Evolutionary conservation across 92 coral and sea anemone genomes (phyloP), one percentile per base, ranked within the genome.

Genomic region (Paragorgia papillata): DNA sequence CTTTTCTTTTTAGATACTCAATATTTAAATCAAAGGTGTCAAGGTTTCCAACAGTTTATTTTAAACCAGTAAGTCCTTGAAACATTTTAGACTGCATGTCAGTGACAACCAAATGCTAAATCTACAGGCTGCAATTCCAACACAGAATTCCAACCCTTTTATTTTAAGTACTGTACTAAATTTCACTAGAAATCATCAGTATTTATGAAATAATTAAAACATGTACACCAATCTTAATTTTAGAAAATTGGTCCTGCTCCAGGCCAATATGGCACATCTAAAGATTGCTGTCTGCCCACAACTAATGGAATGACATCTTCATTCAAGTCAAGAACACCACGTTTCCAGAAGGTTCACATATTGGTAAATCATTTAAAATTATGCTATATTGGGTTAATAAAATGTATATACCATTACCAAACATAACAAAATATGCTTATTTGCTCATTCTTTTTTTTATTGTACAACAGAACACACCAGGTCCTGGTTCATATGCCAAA

Each of bases 241-340:
- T 81, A 94, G 98, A 94, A 70, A 91, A 77, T 70, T 48, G 98
- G 98, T 25, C 98, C 98, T 2, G 97, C 97, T 4, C 98, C 98
- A 6, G 98, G 98, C 5, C 97, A 94, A 80, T 94, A 94, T 73
- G 81, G 82, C 33, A 79, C 92, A 17, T 94, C 98, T 13, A 94
- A 94, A 56, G 97, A 94, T 57, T 86, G 92, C 32, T 85, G 89
- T 50, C 75, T 94, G 41, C 98, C 98, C 8, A 94, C 86, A 68
- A 92, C 97, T 40, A 86, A 89, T 4, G 83, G 84, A 30, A 82
- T 94, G 32, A 88, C 98, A 70, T 94, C 98, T 21, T 92, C 98
- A 44, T 94, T 94, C 73, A 94, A 89, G 76, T 94, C 98, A 21
- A 94, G 41, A 60, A 94, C 98, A 43, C 98, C 97, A 78, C 83